Conservation (phyloP, 53 echinoderm and acorn worm genomes). For the Zoroaster sp. region DNA sequence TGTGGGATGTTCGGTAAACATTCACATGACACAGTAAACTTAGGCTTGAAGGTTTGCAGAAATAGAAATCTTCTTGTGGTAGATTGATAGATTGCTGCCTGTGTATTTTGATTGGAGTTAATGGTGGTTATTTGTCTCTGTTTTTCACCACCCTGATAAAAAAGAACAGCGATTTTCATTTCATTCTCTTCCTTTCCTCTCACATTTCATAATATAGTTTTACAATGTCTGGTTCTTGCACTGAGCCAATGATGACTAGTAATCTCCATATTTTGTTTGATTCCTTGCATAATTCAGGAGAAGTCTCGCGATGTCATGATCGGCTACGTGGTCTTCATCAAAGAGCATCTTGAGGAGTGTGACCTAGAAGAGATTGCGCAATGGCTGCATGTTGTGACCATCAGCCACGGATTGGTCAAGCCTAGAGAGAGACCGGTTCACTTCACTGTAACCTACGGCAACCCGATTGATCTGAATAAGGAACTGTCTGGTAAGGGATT, state of each 20-base stretch:
- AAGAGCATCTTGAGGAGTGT: conserved; percentile 50
- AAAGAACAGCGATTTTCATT: too few relatives aligned
- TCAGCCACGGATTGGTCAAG: conserved; percentile 40
- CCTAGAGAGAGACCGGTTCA: conserved; percentile 59
- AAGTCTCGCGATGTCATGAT: conserved; percentile 47
- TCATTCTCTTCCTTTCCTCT: too few relatives aligned
- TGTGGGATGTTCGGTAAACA: too few relatives aligned
- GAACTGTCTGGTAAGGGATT: conserved; percentile 39
- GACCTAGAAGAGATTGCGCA: conserved; percentile 32
- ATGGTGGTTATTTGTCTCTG: too few relatives aligned
- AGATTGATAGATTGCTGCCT: too few relatives aligned
- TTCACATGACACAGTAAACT: neutral
- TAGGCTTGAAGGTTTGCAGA: neutral
- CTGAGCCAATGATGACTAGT: neutral
- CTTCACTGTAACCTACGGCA: conserved; percentile 62
- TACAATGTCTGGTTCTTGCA: too few relatives aligned
- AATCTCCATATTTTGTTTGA: neutral
- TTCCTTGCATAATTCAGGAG: neutral
- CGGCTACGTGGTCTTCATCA: conserved; percentile 64
- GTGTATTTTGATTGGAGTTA: too few relatives aligned
- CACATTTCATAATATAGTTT: too few relatives aligned
- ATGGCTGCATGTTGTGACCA: conserved; percentile 18
- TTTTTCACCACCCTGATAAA: too few relatives aligned
- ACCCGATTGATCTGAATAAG: conserved; percentile 29
- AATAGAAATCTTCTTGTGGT: too few relatives aligned